Percentiles rank a stretch among this genome's conserved stretches.
Evolutionary conservation across 2,113 vertebrate species (phyloP).

Genomic region (Camelus bactrianus): DNA sequence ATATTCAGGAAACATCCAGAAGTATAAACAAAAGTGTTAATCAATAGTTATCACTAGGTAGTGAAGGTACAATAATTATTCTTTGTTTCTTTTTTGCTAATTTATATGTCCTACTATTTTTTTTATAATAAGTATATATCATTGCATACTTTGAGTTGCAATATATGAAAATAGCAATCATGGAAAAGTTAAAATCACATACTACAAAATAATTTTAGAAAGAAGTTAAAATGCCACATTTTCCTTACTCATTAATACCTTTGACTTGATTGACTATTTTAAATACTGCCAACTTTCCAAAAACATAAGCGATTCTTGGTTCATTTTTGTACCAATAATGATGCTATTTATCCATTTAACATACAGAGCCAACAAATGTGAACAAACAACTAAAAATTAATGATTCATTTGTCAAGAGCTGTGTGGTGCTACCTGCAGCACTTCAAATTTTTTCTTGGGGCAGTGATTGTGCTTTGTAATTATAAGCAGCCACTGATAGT

Average conservation of each 20-base stretch:
- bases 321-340: background rate
- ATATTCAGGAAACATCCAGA: conserved; percentile 12
- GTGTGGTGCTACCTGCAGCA: background rate
- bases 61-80: background rate
- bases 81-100: conserved; percentile 20
- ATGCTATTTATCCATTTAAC: background rate
- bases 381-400: conserved; percentile 17
- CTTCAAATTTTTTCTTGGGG: background rate
- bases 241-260: conserved; percentile 32
- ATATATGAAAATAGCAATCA: background rate
- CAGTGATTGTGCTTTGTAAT: background rate
- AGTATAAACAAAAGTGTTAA: conserved; percentile 33
- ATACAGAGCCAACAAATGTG: background rate
- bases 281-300: conserved; percentile 30
- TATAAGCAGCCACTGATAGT: background rate
- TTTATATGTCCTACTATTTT: background rate
- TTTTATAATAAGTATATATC: conserved; percentile 1
- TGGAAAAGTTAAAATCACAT: background rate
- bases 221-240: background rate
- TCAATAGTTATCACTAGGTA: background rate
- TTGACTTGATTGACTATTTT: background rate
- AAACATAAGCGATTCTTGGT: background rate
- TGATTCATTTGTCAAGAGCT: background rate
- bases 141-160: background rate
- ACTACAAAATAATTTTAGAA: conserved; percentile 59